Conservation (phyloP, 2,113 vertebrate species). For the Tragelaphus scriptus region DNA sequence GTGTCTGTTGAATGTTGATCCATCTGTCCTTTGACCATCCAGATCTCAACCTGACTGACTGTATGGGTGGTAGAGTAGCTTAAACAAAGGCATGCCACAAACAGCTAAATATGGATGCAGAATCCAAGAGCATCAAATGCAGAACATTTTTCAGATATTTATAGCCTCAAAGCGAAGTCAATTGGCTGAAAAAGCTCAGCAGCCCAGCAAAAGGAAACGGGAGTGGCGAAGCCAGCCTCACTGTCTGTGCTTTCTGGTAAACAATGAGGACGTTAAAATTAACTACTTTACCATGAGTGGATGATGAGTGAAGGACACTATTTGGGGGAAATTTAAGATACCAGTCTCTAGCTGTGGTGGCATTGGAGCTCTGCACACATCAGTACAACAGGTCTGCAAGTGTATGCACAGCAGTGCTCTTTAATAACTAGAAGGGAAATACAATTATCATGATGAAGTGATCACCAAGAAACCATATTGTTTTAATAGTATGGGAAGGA, state of each 20-base stretch:
- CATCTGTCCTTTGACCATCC: slow-evolving; percentile 35
- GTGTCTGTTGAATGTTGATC: slow-evolving; percentile 37
- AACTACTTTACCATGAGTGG: slow-evolving; percentile 74
- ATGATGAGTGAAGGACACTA: slow-evolving; percentile 46
- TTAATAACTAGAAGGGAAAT: slow-evolving; percentile 18
- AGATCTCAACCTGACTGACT: slow-evolving; percentile 71
- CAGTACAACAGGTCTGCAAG: background rate
- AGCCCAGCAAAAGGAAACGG: slow-evolving; percentile 71
- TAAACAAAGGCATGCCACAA: slow-evolving; percentile 76
- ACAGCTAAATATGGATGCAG: slow-evolving; percentile 80
- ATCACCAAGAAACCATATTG: background rate
- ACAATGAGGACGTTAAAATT: slow-evolving; percentile 78
- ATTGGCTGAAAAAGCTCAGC: slow-evolving; percentile 78
- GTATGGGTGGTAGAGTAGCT: slow-evolving; percentile 68
- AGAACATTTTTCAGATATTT: slow-evolving; percentile 78
- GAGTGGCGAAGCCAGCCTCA: slow-evolving; percentile 72
- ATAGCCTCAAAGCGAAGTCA: slow-evolving; percentile 81
- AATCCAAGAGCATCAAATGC: slow-evolving; percentile 80
- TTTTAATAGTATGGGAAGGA: background rate
- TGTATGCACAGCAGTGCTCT: accelerated
- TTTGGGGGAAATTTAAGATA: slow-evolving; percentile 40
- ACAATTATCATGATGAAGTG: background rate
- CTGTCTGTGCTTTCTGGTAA: slow-evolving; percentile 78
- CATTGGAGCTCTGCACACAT: background rate
- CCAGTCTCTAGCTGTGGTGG: background rate